These are phyloP conservation scores for Drosophila sp. DNA, from an alignment of 1,140 invertebrate species.

Conservation along the genomic window DNA sequence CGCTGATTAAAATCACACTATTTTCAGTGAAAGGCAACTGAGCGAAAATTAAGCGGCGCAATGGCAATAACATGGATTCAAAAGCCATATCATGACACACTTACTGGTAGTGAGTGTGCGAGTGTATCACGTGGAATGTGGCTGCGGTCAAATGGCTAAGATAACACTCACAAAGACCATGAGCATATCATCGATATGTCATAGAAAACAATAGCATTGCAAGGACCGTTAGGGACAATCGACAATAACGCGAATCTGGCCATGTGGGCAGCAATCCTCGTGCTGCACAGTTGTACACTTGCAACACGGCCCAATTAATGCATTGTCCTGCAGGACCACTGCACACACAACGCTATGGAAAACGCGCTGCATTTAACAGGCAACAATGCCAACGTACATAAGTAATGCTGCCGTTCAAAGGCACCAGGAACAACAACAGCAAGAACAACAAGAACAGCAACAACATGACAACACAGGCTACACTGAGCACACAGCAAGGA, in stretches of 20 bases:
- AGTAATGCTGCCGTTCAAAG: conserved; percentile 42
- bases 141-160: conserved; percentile 32
- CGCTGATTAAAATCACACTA: conserved; percentile 74
- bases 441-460: conserved; percentile 6
- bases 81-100: conserved; percentile 6
- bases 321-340: conserved; percentile 30
- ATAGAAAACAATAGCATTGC: conserved; percentile 76
- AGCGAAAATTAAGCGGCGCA: conserved; percentile 59
- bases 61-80: conserved; percentile 16
- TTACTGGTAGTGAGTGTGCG: background rate
- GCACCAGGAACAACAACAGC: conserved; percentile 1
- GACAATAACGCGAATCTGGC: conserved; percentile 11
- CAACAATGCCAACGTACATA: background rate
- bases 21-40: conserved; percentile 38
- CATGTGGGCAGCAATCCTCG: conserved; percentile 6
- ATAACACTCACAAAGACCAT: conserved; percentile 65
- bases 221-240: conserved; percentile 47
- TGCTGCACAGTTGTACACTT: background rate
- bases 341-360: conserved; percentile 17
- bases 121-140: background rate
- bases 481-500: conserved; percentile 2
- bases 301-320: conserved; percentile 40
- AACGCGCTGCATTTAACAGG: conserved; percentile 15
- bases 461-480: conserved; percentile 6
- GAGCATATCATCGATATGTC: conserved; percentile 66